Percentiles rank a stretch among this genome's conserved stretches.
Evolutionary conservation across 2,888 invertebrate genomes (phyloP).

Genomic region (Dione juno): DNA sequence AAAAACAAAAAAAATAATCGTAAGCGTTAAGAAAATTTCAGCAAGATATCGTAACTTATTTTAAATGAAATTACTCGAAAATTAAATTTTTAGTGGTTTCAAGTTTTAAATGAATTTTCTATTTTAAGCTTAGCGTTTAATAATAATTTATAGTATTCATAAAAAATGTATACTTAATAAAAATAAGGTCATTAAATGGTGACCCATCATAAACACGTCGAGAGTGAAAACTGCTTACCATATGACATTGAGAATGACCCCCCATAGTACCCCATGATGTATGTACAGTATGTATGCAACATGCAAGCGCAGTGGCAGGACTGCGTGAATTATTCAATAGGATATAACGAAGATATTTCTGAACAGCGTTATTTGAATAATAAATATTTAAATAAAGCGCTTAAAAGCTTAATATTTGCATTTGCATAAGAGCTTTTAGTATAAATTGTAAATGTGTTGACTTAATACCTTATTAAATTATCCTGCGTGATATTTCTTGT

Average conservation of each 20-base stretch:
- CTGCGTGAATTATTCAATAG: conserved; percentile 28
- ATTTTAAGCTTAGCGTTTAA: too few species aligned
- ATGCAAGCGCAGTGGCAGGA: conserved; percentile 12
- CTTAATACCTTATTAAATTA: not conserved
- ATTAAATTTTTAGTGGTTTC: too few species aligned
- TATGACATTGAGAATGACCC: conserved; percentile 35
- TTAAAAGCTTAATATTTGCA: conserved; percentile 19
- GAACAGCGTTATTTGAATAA: conserved; percentile 17
- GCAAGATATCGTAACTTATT: not conserved
- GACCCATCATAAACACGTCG: conserved; percentile 21
- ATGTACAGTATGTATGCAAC: too few species aligned
- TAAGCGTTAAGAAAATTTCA: not conserved
- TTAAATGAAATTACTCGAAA: too few species aligned
- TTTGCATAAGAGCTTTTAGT: conserved; percentile 14
- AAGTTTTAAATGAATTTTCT: too few species aligned
- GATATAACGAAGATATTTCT: conserved; percentile 3
- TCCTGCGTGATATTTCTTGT: not conserved
- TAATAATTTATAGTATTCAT: too few species aligned
- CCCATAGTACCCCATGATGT: conserved; percentile 22
- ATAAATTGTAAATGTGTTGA: not conserved
- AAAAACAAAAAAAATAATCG: conserved; percentile 40
- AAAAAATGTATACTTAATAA: too few species aligned
- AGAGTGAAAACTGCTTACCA: conserved; percentile 38
- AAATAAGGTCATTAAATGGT: too few species aligned
- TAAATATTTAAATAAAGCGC: conserved; percentile 14